These are phyloP conservation scores for Neodiprion fabricii DNA, from an alignment of 1,140 invertebrate genomes.

Conservation along the genomic window DNA sequence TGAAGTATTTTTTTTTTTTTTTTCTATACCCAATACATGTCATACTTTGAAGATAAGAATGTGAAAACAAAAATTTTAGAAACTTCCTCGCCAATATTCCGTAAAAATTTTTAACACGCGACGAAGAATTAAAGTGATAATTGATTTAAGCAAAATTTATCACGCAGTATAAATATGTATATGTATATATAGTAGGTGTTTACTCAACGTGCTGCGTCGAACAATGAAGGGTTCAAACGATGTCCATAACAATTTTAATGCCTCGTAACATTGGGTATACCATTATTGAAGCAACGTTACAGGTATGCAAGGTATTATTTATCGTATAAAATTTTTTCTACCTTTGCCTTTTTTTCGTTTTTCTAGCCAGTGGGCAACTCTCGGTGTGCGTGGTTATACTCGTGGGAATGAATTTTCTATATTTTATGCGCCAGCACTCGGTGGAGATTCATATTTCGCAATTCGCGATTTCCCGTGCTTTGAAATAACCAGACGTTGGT, in stretches of 20 bases:
- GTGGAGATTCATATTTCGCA: background rate
- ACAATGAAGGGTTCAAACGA: background rate
- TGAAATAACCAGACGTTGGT: constrained; percentile 2
- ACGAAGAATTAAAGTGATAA: background rate
- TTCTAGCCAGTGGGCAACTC: background rate
- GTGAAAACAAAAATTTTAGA: background rate
- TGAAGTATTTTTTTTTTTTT: too few species aligned
- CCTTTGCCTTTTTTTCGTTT: background rate
- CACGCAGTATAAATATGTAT: too few species aligned
- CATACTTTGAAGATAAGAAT: background rate
- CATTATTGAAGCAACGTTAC: too few species aligned
- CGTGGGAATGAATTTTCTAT: background rate
- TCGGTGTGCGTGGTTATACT: background rate
- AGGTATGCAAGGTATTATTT: too few species aligned
- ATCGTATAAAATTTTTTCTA: too few species aligned
- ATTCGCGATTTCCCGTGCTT: constrained; percentile 4
- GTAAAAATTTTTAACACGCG: background rate
- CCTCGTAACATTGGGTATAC: background rate
- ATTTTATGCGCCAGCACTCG: background rate
- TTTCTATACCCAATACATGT: background rate
- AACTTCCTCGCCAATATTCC: background rate
- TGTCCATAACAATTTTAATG: background rate
- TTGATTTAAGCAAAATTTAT: background rate
- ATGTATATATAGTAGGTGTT: too few species aligned
- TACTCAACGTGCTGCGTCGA: too few species aligned